These are phyloP conservation scores for Aramus guarauna DNA, from an alignment of 2,113 vertebrate species.

Conservation along the genomic window DNA sequence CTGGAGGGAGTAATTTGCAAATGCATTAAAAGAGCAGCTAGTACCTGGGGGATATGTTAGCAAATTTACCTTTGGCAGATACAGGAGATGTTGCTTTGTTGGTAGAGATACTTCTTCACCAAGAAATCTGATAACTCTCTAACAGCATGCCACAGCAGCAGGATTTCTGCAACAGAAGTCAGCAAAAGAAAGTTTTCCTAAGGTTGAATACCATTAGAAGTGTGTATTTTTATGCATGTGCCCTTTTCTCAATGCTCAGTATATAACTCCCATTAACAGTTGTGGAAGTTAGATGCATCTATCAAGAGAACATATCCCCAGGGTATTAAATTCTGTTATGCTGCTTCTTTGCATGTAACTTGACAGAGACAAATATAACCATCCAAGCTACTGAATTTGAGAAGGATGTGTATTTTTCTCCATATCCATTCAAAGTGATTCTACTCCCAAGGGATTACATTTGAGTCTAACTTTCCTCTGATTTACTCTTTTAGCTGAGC, in stretches of 20 bases:
- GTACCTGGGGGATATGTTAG: background rate
- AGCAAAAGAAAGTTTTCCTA: background rate
- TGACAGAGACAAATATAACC: constrained; percentile 41
- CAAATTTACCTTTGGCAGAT: background rate
- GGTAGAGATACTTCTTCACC: background rate
- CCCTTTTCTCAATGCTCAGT: background rate
- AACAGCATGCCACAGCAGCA: background rate
- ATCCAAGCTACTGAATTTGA: constrained; percentile 24
- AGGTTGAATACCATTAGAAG: background rate
- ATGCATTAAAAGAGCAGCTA: background rate
- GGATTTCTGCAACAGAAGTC: background rate
- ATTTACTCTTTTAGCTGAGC: constrained; percentile 31
- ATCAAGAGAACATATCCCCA: constrained; percentile 10
- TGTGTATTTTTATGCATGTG: background rate
- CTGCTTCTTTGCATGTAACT: constrained; percentile 27
- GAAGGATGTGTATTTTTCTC: constrained; percentile 11
- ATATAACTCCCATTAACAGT: background rate
- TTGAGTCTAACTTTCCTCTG: constrained; percentile 30
- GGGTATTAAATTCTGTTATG: constrained; percentile 7
- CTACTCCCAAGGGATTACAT: background rate
- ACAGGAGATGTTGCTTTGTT: background rate
- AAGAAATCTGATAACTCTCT: background rate
- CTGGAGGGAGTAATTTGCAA: background rate
- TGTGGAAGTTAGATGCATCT: constrained; percentile 7
- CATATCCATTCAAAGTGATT: constrained; percentile 30